Evolutionary conservation across 2,797 vertebrate genomes (phyloP).

Genomic region (Cyprinella venusta): DNA sequence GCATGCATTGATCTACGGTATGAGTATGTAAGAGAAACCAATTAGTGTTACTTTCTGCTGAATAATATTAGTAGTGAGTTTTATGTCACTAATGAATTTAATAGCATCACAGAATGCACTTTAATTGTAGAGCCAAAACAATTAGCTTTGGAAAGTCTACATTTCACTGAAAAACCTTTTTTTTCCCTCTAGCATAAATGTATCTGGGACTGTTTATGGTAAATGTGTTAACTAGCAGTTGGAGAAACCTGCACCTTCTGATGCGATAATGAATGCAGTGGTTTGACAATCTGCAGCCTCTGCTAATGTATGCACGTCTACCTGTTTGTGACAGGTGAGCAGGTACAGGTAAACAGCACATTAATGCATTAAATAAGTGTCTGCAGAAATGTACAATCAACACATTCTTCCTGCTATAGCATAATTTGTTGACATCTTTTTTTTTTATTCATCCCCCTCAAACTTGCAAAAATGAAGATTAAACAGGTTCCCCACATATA

Average conservation of each 20-base stretch:
- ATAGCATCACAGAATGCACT: neutral
- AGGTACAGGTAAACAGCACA: slow-evolving; percentile 73
- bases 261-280: slow-evolving; percentile 91
- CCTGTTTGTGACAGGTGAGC: slow-evolving; percentile 81
- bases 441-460: slow-evolving; percentile 23
- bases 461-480: slow-evolving; percentile 47
- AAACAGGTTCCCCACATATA: slow-evolving; percentile 46
- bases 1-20: neutral
- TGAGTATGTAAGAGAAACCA: neutral
- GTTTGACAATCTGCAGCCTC: slow-evolving; percentile 83
- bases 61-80: neutral
- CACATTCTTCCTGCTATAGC: slow-evolving; percentile 69
- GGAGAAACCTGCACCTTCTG: slow-evolving; percentile 74
- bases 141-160: neutral
- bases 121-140: neutral
- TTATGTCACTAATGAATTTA: neutral
- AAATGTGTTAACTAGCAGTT: slow-evolving; percentile 86
- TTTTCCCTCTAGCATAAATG: slow-evolving; percentile 52
- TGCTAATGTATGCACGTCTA: slow-evolving; percentile 90
- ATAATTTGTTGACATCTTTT: slow-evolving; percentile 64
- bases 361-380: slow-evolving; percentile 62
- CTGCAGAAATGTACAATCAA: slow-evolving; percentile 62
- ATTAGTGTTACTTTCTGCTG: neutral
- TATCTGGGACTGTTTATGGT: slow-evolving; percentile 62
- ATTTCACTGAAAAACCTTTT: slow-evolving; percentile 52